Evolutionary conservation across 2,797 vertebrate genomes (phyloP).

Genomic region (Tamandua tetradactyla): DNA sequence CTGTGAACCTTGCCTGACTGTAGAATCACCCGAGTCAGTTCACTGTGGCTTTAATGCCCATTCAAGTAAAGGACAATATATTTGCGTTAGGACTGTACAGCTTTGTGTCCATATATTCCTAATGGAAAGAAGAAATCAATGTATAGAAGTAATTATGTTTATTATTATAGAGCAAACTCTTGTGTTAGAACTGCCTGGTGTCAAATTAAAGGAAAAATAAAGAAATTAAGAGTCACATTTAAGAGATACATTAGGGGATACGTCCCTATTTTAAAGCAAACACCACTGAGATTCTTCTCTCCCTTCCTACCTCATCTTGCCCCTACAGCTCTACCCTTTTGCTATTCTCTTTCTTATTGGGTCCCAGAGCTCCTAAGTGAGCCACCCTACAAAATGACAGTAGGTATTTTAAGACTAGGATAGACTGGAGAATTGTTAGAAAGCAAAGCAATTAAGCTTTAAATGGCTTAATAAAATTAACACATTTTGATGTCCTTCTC

Average conservation of each 20-base stretch:
- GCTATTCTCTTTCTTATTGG: background rate
- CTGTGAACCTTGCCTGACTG: background rate
- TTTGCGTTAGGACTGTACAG: background rate
- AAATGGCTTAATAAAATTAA: slow-evolving; percentile 63
- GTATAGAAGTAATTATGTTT: slow-evolving; percentile 64
- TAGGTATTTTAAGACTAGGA: slow-evolving; percentile 21
- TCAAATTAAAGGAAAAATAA: slow-evolving; percentile 66
- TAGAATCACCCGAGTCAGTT: background rate
- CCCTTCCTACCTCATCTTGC: background rate
- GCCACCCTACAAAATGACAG: background rate
- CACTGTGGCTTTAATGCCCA: rapidly evolving
- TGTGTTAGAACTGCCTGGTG: slow-evolving; percentile 71
- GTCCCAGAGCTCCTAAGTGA: background rate
- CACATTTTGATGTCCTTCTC: background rate
- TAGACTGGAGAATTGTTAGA: slow-evolving; percentile 44
- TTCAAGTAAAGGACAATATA: background rate
- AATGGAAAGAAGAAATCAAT: slow-evolving; percentile 75
- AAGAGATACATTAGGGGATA: slow-evolving; percentile 10
- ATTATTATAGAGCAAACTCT: slow-evolving; percentile 60
- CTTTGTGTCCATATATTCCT: slow-evolving; percentile 21
- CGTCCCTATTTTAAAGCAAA: slow-evolving; percentile 17
- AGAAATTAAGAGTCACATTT: background rate
- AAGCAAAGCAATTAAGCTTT: slow-evolving; percentile 48
- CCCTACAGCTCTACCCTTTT: background rate
- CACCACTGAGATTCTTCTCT: background rate